These are phyloP conservation scores for Tonatia bakeri DNA, from an alignment of 2,113 vertebrate species.

Conservation along the genomic window DNA sequence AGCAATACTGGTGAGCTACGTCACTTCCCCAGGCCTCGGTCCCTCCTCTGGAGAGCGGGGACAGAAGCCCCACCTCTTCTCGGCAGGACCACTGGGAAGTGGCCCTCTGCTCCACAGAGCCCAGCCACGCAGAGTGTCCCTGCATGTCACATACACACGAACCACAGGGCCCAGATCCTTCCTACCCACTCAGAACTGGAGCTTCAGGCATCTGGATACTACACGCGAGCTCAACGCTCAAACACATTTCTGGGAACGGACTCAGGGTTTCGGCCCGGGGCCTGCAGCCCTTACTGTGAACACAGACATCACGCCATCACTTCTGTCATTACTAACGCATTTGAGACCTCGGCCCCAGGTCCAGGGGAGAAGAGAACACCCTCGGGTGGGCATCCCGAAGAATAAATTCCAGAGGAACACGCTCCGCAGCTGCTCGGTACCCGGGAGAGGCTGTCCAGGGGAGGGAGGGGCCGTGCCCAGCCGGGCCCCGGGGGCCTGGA, in stretches of 20 bases:
- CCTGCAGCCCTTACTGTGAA: neutral
- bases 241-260: neutral
- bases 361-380: neutral
- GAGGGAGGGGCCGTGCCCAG: neutral
- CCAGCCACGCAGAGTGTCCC: rapidly evolving
- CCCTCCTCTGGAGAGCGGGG: neutral
- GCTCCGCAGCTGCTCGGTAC: neutral
- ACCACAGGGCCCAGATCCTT: neutral
- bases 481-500: neutral
- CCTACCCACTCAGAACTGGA: neutral
- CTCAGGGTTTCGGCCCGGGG: neutral
- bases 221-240: neutral
- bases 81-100: neutral
- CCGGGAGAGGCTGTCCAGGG: neutral
- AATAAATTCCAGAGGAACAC: neutral
- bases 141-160: rapidly evolving
- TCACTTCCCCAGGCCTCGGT: neutral
- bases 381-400: neutral
- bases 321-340: rapidly evolving
- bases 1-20: rapidly evolving
- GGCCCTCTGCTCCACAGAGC: neutral
- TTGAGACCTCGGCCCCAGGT: neutral
- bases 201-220: neutral
- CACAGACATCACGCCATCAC: neutral
- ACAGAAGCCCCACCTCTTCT: neutral